phyloP scores from a whole-genome alignment of 2,113 vertebrate species.

The Odocoileus virginianus region DNA sequence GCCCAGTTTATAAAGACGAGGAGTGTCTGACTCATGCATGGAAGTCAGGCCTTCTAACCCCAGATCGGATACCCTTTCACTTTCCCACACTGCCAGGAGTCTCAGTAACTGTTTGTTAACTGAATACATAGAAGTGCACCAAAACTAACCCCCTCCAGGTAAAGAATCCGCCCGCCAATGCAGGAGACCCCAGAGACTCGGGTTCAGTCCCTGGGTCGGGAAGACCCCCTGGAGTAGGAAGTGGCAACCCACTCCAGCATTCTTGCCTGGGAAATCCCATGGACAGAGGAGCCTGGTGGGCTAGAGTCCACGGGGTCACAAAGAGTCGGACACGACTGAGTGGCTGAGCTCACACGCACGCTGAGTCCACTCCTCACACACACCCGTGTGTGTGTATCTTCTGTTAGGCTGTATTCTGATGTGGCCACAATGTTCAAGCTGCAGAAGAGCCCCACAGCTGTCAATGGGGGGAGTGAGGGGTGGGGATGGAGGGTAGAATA shows the following conservation, averaged over 20 bases:
- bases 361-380: not conserved
- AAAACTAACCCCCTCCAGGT: not conserved
- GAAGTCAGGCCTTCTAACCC: not conserved
- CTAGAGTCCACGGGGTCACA: not conserved
- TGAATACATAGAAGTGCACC: not conserved
- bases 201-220: not conserved
- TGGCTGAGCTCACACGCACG: not conserved
- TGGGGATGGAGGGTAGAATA: not conserved
- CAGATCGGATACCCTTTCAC: not conserved
- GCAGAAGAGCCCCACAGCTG: no score
- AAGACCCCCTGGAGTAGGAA: not conserved
- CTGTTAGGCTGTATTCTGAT: not conserved
- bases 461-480: not conserved
- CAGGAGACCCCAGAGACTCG: not conserved
- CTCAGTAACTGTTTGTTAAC: not conserved
- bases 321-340: not conserved
- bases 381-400: no score
- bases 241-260: not conserved
- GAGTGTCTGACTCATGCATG: not conserved
- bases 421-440: not conserved
- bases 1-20: not conserved
- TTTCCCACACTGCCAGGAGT: not conserved
- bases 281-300: not conserved
- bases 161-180: not conserved
- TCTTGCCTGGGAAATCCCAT: not conserved